Conservation (phyloP, 1,140 invertebrate species). For the Drosophila fuyamai region DNA sequence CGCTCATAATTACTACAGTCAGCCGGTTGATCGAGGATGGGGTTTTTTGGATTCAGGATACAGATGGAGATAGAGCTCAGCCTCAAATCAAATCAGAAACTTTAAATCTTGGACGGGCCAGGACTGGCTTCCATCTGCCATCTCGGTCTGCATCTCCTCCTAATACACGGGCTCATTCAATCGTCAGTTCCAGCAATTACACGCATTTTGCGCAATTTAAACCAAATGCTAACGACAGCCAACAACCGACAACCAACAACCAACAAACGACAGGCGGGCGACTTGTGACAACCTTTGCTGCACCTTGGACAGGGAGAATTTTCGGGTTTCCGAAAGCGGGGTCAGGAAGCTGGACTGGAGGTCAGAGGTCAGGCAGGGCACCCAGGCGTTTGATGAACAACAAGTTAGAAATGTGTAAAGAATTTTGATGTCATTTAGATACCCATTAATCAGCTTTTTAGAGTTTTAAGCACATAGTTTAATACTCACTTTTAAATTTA, state of each 20-base stretch:
- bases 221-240: slow-evolving; percentile 83
- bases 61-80: slow-evolving; percentile 8
- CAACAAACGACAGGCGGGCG: slow-evolving; percentile 63
- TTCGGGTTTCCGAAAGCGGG: background rate
- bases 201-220: slow-evolving; percentile 84
- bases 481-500: too few species aligned
- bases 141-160: slow-evolving; percentile 22
- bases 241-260: slow-evolving; percentile 52
- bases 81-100: slow-evolving; percentile 77
- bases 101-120: slow-evolving; percentile 61
- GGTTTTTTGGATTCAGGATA: background rate
- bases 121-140: slow-evolving; percentile 21
- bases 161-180: slow-evolving; percentile 78
- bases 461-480: background rate
- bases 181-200: slow-evolving; percentile 83
- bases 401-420: slow-evolving; percentile 30
- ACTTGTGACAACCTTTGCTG: slow-evolving; percentile 75
- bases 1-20: slow-evolving; percentile 70
- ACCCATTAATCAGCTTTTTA: background rate
- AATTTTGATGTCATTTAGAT: background rate
- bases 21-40: slow-evolving; percentile 1
- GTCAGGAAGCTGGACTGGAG: slow-evolving; percentile 1
- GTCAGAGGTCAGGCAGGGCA: slow-evolving; percentile 16
- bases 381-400: slow-evolving; percentile 74
- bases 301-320: slow-evolving; percentile 57